Conservation (phyloP, 2,113 vertebrate genomes). For the Dipodomys stephensi region DNA sequence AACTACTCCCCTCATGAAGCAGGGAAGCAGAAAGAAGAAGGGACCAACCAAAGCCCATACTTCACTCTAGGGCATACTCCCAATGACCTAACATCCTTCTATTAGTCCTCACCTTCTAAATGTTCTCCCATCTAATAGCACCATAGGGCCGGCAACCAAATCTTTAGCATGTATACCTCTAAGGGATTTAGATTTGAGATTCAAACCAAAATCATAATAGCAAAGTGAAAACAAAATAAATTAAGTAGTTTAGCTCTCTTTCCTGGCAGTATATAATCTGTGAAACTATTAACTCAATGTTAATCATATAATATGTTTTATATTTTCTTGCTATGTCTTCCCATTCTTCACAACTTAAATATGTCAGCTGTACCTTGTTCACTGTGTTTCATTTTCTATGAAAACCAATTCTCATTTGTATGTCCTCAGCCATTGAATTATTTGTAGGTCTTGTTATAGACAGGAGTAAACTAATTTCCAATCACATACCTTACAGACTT, state of each 20-base stretch:
- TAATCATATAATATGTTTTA: constrained; percentile 46
- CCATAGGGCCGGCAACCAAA: neutral
- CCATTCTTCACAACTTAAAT: constrained; percentile 48
- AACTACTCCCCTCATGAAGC: too few relatives aligned
- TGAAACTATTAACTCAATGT: neutral
- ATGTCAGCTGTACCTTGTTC: neutral
- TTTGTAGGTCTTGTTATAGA: neutral
- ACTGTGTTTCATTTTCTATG: constrained; percentile 31
- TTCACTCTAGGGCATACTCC: neutral
- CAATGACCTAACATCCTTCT: neutral
- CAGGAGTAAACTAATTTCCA: neutral
- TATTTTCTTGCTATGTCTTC: constrained; percentile 8
- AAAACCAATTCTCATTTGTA: constrained; percentile 46
- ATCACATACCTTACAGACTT: neutral
- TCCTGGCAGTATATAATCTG: neutral
- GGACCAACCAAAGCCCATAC: neutral
- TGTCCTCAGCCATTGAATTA: neutral
- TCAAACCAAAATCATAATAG: neutral
- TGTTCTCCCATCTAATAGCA: neutral
- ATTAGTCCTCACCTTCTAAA: neutral
- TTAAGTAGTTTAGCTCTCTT: constrained; percentile 20
- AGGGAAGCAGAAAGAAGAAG: neutral
- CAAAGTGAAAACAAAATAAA: neutral
- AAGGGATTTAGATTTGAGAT: neutral
- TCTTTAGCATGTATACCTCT: neutral